Evolutionary conservation across 2,888 invertebrate species (phyloP), one percentile per base, ranked within the genome.

Genomic region (Scaeva pyrastri): DNA sequence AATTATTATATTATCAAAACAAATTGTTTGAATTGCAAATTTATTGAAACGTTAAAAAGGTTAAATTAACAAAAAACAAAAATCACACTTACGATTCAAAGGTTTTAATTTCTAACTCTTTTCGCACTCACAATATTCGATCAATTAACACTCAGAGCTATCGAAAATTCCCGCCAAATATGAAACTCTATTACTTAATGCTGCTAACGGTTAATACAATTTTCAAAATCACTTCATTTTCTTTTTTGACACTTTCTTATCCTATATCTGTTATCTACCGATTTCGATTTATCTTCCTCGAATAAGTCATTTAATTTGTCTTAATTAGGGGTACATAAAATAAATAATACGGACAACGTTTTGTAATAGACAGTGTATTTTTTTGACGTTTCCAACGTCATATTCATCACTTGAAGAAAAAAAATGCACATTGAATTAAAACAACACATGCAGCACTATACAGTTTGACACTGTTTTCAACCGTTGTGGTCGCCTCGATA

Each of bases 401-500:
- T 43, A 80, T 71, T 68, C 60, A 80, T 76, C 72, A 58, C 31
- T 5, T 31, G 8, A 74, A 64, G 5, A 64, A 48, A 81, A 71
- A 66, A 55, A 74, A 41, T 68, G 82, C 50, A 5, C 50, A 72
- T 36, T 70, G 31, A 31, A 52, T 50, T 48, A 64, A 39, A 56
- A 6, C 56, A 16, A 23, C 48, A 73, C 73, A 72, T 72, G 45
- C 8, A n/a, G 7, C 5, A 21, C 58, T 55, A 48, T 36, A 41
- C 48, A 52, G 10, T 21, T 48, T 66, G 66, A 73, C 45, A 55
- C 62, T 75, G 66, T 66, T n/a, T n/a, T n/a, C 14, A 41, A 58
- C 58, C 72, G 85, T 70, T 85, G 76, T 68, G 80, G 72, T 81
- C 85, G 73, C 66, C 72, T 77, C 68, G 70, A 81, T 68, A 85